These are phyloP conservation scores for Miichthys miiuy DNA, from an alignment of 2,797 vertebrate genomes.

Conservation along the genomic window DNA sequence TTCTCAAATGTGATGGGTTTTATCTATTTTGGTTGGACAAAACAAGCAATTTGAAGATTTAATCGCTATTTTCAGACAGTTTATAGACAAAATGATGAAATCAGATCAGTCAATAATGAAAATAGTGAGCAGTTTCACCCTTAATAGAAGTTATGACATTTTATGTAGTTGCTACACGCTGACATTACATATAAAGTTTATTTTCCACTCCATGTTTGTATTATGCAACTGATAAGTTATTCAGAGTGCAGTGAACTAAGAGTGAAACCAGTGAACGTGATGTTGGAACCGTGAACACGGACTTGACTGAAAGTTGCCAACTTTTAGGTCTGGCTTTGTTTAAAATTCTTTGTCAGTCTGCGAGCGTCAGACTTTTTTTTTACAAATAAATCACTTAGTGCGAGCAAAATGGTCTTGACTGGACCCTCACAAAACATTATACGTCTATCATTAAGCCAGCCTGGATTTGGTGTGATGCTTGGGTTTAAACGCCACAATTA, in stretches of 20 bases:
- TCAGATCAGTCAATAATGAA: neutral
- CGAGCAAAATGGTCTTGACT: constrained; percentile 21
- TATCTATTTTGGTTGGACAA: neutral
- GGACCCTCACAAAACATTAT: constrained; percentile 37
- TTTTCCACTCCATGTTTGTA: constrained; percentile 4
- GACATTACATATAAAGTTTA: neutral
- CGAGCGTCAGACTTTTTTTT: neutral
- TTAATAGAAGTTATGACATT: neutral
- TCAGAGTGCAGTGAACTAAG: constrained; percentile 1
- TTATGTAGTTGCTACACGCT: neutral
- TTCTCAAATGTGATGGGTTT: neutral
- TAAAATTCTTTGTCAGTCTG: neutral
- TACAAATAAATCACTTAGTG: neutral
- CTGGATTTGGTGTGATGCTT: constrained; percentile 23
- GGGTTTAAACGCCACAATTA: constrained; percentile 47
- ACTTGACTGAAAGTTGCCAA: neutral
- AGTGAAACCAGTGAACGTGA: neutral
- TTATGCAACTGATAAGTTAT: constrained; percentile 8
- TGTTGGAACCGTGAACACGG: constrained; percentile 8
- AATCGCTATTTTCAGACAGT: neutral
- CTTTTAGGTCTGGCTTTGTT: neutral
- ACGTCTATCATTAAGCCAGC: constrained; percentile 24
- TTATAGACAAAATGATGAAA: neutral
- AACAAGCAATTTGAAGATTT: neutral
- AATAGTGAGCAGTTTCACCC: neutral